Evolutionary conservation across 2,113 vertebrate species (phyloP).

Genomic region (Geococcyx californianus): DNA sequence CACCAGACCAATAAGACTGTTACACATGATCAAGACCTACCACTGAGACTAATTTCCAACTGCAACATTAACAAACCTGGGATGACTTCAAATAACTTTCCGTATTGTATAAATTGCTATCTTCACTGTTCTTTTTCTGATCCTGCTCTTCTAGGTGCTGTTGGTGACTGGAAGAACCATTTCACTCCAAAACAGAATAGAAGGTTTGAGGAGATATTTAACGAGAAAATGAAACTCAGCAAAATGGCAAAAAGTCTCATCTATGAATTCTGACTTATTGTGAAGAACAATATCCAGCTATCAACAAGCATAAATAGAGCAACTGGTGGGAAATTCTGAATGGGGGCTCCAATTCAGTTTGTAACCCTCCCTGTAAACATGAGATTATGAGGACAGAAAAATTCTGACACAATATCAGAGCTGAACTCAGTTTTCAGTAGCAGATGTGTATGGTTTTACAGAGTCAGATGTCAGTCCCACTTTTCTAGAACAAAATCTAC

Average conservation of each 20-base stretch:
- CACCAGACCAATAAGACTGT: not conserved
- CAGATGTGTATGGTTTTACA: not conserved
- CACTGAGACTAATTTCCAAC: not conserved
- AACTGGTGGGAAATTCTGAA: not conserved
- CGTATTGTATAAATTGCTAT: not conserved
- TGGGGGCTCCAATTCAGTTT: not conserved
- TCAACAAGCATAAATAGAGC: not conserved
- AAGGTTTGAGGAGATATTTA: conserved; percentile 75
- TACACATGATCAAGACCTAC: not conserved
- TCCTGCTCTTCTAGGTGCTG: conserved; percentile 58
- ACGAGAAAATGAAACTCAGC: conserved; percentile 77
- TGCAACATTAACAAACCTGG: not conserved
- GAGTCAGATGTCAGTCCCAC: not conserved
- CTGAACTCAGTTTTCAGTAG: not conserved
- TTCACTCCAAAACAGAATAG: conserved; percentile 78
- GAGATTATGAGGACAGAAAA: not conserved
- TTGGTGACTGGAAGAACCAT: conserved; percentile 81
- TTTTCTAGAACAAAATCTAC: not conserved
- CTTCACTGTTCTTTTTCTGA: not conserved
- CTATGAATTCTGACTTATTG: conserved; percentile 55
- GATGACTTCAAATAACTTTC: not conserved
- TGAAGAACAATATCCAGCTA: not conserved
- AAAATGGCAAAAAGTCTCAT: conserved; percentile 65
- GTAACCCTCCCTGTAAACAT: not conserved
- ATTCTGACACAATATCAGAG: not conserved